Evolutionary conservation across 2,113 vertebrate genomes (phyloP), one percentile per base, ranked within the genome.

Genomic region (Erinaceus europaeus): DNA sequence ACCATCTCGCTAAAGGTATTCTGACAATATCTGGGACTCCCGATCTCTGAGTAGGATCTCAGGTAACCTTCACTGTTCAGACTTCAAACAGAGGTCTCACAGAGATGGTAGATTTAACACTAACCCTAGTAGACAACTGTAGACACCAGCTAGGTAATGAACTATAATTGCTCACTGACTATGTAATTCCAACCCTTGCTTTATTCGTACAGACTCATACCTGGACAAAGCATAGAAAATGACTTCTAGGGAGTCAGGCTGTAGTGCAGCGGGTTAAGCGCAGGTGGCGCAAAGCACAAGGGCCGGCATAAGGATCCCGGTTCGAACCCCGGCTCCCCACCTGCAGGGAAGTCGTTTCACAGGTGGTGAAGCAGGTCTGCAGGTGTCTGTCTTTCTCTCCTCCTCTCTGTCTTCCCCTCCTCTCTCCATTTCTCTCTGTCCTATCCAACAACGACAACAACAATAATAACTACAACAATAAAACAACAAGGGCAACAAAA

Each of bases 171-270:
- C 52, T 48, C 46, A 94, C 72, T 29, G 64, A 84, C 50, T 61
- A 4, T 32, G 25, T 25, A 59, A 76, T 53, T 42, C 27, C 9
- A 42, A 53, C 36, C 53, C n/a, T 59, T 8, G 3, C n/a, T 79
- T 42, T 23, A 38, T 67, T 55, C 84, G 23, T 85, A 18, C 3
- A 44, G 46, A 53, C 52, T 5, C 23, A n/a, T 17, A 27, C 44
- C 48, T 76, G 88, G 55, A 53, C n/a, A 64, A 90, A 75, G 44
- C 36, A 52, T 29, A 91, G 82, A 81, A 32, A 90, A 91, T 40
- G 36, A 61, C 50, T 90, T 59, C 61, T 59, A 92, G 75, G 64
- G 90, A 88, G 14, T n/a, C n/a, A n/a, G n/a, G n/a, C n/a, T n/a
- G n/a, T n/a, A n/a, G n/a, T n/a, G n/a, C n/a, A n/a, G n/a, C n/a